phyloP scores from a whole-genome alignment of 2,113 vertebrate species.

The Bettongia penicillata region DNA sequence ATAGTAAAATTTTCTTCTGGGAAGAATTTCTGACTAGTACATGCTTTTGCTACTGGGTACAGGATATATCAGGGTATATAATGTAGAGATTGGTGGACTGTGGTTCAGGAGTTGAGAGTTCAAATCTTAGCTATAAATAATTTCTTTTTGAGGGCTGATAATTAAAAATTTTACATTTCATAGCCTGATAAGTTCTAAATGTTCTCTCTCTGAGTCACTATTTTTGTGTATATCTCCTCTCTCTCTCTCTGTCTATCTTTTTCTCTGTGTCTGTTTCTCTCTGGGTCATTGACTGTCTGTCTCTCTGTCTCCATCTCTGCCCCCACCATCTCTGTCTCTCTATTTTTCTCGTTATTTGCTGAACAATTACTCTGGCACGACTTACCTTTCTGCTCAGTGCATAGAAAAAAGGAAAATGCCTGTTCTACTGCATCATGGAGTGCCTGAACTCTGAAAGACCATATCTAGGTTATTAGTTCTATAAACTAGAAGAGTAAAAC shows the following conservation, averaged over 20 bases:
- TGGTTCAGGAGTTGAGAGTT: not conserved
- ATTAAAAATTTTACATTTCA: not conserved
- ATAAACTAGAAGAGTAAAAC: no score
- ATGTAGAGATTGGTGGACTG: not conserved
- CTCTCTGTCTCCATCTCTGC: not conserved
- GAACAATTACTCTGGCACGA: not conserved
- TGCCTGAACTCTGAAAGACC: no score
- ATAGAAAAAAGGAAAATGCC: no score
- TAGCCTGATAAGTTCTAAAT: not conserved
- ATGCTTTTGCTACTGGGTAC: constrained; percentile 50
- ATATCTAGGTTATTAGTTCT: no score
- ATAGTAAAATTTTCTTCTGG: constrained; percentile 66
- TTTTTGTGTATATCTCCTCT: not conserved
- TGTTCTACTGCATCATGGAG: no score
- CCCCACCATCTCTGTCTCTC: no score
- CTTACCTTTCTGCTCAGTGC: not conserved
- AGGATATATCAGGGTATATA: constrained; percentile 4
- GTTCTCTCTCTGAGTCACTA: not conserved
- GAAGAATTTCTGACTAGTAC: constrained; percentile 71
- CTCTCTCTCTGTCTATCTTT: not conserved
- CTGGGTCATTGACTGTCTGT: not conserved
- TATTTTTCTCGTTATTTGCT: not conserved
- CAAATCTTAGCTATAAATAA: not conserved
- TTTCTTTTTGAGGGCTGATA: not conserved
- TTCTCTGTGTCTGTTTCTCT: no score